phyloP scores from a whole-genome alignment of 2,113 vertebrate genomes.

The Neogobius melanostomus region DNA sequence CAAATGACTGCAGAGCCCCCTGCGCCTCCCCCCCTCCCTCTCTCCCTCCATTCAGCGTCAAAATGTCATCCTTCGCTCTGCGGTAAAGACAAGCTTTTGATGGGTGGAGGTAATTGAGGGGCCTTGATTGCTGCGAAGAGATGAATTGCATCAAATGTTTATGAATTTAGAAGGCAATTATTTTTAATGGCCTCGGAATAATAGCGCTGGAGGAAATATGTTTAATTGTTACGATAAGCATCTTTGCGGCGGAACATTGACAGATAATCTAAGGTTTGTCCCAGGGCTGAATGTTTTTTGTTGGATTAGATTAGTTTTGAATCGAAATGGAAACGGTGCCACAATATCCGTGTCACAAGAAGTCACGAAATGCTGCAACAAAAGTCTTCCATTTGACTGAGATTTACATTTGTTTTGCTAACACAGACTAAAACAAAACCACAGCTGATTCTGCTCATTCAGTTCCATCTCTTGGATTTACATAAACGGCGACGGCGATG shows the following conservation, averaged over 20 bases:
- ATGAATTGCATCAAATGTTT: constrained; percentile 81
- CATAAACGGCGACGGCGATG: too few relatives aligned
- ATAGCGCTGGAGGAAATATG: constrained; percentile 75
- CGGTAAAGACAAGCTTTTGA: constrained; percentile 88
- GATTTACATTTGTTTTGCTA: too few relatives aligned
- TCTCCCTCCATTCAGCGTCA: constrained; percentile 87
- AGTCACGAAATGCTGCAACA: too few relatives aligned
- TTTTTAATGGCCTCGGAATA: constrained; percentile 79
- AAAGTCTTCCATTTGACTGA: too few relatives aligned
- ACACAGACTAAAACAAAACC: too few relatives aligned
- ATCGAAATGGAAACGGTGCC: too few relatives aligned
- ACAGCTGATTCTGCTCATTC: too few relatives aligned
- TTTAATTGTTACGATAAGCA: constrained; percentile 79
- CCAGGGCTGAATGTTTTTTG: too few relatives aligned
- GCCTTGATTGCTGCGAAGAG: constrained; percentile 86
- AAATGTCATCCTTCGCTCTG: constrained; percentile 89
- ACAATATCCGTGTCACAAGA: too few relatives aligned
- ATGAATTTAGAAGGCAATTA: constrained; percentile 81
- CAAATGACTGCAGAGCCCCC: constrained; percentile 89
- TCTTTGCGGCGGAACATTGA: background rate
- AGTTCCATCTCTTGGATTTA: too few relatives aligned
- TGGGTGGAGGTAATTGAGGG: constrained; percentile 81
- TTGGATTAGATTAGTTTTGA: too few relatives aligned
- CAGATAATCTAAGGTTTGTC: too few relatives aligned
- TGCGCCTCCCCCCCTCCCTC: constrained; percentile 31